Evolutionary conservation across 2,113 vertebrate species (phyloP).

Genomic region (Blennius ocellaris): DNA sequence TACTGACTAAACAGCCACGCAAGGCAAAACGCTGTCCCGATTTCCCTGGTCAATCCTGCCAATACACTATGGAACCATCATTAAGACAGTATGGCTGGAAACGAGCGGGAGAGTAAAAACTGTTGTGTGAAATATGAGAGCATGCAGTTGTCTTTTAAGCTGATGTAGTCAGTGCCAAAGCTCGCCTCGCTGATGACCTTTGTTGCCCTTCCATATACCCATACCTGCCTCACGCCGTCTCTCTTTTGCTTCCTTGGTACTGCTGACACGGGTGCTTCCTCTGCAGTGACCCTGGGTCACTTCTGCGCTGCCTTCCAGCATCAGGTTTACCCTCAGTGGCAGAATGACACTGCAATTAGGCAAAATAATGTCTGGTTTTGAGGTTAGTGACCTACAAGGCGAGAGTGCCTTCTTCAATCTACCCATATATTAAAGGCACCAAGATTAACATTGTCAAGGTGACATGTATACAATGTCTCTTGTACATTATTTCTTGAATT

Average conservation of each 20-base stretch:
- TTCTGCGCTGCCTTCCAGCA: constrained; percentile 18
- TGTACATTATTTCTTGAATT: neutral
- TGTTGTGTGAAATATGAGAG: constrained; percentile 37
- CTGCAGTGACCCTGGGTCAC: constrained; percentile 41
- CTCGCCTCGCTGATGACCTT: constrained; percentile 41
- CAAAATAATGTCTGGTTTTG: constrained; percentile 36
- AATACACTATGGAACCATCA: neutral
- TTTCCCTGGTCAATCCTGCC: neutral
- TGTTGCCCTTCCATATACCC: constrained; percentile 30
- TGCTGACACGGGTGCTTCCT: constrained; percentile 60
- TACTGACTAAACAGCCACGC: neutral
- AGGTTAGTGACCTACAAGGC: constrained; percentile 31
- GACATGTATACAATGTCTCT: neutral
- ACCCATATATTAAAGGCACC: constrained; percentile 12
- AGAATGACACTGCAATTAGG: constrained; percentile 46
- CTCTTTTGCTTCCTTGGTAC: neutral
- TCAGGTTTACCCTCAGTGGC: constrained; percentile 47
- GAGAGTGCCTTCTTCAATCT: constrained; percentile 7
- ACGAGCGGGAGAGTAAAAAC: neutral
- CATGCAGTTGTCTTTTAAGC: constrained; percentile 30
- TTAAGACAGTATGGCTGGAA: neutral
- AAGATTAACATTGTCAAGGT: neutral
- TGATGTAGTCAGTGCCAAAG: constrained; percentile 37
- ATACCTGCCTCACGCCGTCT: constrained; percentile 16
- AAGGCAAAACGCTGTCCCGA: neutral